phyloP scores from a whole-genome alignment of 2,888 invertebrate genomes.

The Pelosia muscerda region DNA sequence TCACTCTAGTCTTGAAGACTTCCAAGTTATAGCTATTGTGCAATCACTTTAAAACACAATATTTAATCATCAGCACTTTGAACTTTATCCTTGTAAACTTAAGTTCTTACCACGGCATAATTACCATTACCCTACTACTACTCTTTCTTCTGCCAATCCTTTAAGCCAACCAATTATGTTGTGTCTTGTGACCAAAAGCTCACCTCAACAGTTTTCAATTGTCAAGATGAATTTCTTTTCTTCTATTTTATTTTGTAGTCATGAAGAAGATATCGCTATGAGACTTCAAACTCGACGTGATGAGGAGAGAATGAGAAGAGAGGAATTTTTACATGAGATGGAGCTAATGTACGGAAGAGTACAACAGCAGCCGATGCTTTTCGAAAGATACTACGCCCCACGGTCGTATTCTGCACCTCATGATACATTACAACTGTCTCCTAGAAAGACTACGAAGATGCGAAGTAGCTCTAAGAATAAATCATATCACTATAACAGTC shows the following conservation, averaged over 20 bases:
- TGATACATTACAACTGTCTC: slow-evolving; percentile 72
- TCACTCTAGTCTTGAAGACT: too few relatives aligned
- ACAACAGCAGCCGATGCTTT: slow-evolving; percentile 90
- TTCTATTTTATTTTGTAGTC: slow-evolving; percentile 62
- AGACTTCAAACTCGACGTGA: slow-evolving; percentile 89
- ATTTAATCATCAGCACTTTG: not conserved
- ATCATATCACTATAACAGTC: slow-evolving; percentile 65
- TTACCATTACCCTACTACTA: too few relatives aligned
- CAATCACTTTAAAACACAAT: not conserved
- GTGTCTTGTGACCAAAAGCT: too few relatives aligned
- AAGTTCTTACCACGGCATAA: too few relatives aligned
- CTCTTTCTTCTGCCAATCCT: too few relatives aligned
- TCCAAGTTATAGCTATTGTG: too few relatives aligned
- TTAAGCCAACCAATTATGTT: too few relatives aligned
- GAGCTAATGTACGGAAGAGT: slow-evolving; percentile 91
- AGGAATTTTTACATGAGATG: slow-evolving; percentile 90
- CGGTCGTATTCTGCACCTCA: slow-evolving; percentile 65
- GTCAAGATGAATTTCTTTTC: not conserved
- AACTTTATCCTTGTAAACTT: slow-evolving; percentile 11
- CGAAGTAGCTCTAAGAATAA: slow-evolving; percentile 59
- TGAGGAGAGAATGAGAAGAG: slow-evolving; percentile 89
- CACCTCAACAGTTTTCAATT: too few relatives aligned
- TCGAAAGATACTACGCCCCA: slow-evolving; percentile 90
- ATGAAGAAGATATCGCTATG: slow-evolving; percentile 90
- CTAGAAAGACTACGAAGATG: slow-evolving; percentile 73